phyloP scores from a whole-genome alignment of 2,888 invertebrate genomes.

The Hirtodrosophila cameraria region DNA sequence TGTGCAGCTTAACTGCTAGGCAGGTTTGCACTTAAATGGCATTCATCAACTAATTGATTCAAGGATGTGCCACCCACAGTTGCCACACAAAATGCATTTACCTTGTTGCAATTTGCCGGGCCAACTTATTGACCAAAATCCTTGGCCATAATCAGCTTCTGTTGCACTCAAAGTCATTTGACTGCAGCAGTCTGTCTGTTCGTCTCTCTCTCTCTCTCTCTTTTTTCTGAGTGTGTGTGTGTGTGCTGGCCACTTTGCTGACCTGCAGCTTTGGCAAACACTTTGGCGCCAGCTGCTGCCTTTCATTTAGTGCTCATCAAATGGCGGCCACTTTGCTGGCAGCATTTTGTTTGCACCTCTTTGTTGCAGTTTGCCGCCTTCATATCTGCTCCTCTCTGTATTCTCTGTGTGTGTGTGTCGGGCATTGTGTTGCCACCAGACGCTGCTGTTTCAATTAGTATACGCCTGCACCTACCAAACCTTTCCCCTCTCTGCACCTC shows the following conservation, averaged over 20 bases:
- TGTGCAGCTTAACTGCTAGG: background rate
- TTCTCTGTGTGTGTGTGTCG: constrained; percentile 44
- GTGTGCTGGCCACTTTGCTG: constrained; percentile 57
- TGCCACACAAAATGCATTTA: constrained; percentile 45
- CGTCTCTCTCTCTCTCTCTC: background rate
- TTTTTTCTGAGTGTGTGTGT: background rate
- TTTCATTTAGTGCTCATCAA: constrained; percentile 64
- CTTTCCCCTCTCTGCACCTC: background rate
- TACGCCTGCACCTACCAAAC: constrained; percentile 20
- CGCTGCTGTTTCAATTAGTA: constrained; percentile 64
- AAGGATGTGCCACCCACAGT: constrained; percentile 6
- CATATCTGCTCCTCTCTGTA: constrained; percentile 1
- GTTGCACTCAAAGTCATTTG: constrained; percentile 72
- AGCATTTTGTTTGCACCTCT: constrained; percentile 22
- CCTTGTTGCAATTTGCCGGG: constrained; percentile 22
- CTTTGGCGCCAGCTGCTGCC: constrained; percentile 58
- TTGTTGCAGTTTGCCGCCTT: background rate
- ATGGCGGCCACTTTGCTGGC: constrained; percentile 46
- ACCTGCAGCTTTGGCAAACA: constrained; percentile 60
- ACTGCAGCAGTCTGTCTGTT: constrained; percentile 13
- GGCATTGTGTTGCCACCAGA: constrained; percentile 36
- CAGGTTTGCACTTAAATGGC: constrained; percentile 1
- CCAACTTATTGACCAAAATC: constrained; percentile 58
- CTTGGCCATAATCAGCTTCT: constrained; percentile 68
- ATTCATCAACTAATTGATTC: constrained; percentile 65